Base-by-base conservation (phyloP, 2,797 vertebrate species). In the Poeciliopsis paucimaculata region DNA sequence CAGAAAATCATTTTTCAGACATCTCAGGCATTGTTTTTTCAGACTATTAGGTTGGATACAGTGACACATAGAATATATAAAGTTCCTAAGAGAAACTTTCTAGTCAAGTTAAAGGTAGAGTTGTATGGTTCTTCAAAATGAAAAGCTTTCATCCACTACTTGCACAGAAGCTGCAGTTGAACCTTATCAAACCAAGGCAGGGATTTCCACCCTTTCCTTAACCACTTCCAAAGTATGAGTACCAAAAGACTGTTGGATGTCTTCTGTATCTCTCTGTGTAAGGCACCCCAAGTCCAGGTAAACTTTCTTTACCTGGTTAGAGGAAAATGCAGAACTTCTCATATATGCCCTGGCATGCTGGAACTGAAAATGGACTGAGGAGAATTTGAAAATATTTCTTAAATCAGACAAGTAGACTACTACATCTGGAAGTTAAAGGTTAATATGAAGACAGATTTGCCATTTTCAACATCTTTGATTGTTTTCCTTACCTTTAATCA, bases 401-500 rank as follows among this genome's bases (percentile, higher is more conserved):
- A 28, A 13, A 60, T 60, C 57, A 60, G n/a, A 60, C n/a, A 64
- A 64, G 34, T 10, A 36, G 8, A 10, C 16, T 20, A 64, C 16
- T 62, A 20, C 6, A 64, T 8, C 2, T 64, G 60, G 31, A 64
- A 36, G 34, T 36, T 20, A 36, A 64, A 36, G 31, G 16, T 64
- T 64, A 64, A 64, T 36, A 64, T 9, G 5, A 64, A 64, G 60
- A 34, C 5, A 64, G 31, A 64, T 8, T 36, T 64, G 16, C 16
- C 6, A 9, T 64, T 64, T 64, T 18, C 1, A 64, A 36, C 36
- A 64, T 15, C 16, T 36, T 1, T 36, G 31, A 36, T 31, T 64
- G 60, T 64, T 64, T 64, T 64, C 31, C 60, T 64, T 64, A 34
- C 31, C 31, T 64, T 64, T 36, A 64, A 64, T 64, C 60, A 34